Evolutionary conservation across 2,113 vertebrate species (phyloP).

Genomic region (Mohoua ochrocephala): DNA sequence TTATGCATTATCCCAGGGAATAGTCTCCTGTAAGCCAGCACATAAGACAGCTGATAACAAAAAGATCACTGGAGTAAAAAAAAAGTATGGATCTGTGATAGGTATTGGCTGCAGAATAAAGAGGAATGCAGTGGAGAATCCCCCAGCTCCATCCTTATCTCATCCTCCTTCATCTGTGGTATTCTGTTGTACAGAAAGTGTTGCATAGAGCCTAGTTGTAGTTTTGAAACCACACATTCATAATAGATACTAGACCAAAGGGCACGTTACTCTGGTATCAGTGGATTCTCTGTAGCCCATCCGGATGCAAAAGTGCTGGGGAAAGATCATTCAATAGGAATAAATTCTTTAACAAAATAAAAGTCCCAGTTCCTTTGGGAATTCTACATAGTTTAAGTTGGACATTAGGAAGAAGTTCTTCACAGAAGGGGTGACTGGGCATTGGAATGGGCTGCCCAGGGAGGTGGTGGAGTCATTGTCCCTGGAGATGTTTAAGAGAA

Average conservation of each 20-base stretch:
- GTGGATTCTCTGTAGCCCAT: background rate
- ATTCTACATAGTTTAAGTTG: background rate
- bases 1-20: background rate
- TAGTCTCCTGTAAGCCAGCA: background rate
- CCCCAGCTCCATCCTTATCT: background rate
- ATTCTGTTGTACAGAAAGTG: background rate
- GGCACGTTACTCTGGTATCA: background rate
- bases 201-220: background rate
- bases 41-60: background rate
- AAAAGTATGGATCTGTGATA: background rate
- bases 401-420: background rate
- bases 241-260: background rate
- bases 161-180: background rate
- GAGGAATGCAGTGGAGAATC: background rate
- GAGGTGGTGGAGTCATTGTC: background rate
- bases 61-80: background rate
- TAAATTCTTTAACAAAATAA: background rate
- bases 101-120: background rate
- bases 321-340: background rate
- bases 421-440: background rate
- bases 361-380: background rate
- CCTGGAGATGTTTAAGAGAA: background rate
- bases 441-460: background rate
- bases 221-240: background rate
- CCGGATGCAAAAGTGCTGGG: background rate